Evolutionary conservation across 1,140 invertebrate genomes (phyloP).

Genomic region (Trialeurodes vaporariorum): DNA sequence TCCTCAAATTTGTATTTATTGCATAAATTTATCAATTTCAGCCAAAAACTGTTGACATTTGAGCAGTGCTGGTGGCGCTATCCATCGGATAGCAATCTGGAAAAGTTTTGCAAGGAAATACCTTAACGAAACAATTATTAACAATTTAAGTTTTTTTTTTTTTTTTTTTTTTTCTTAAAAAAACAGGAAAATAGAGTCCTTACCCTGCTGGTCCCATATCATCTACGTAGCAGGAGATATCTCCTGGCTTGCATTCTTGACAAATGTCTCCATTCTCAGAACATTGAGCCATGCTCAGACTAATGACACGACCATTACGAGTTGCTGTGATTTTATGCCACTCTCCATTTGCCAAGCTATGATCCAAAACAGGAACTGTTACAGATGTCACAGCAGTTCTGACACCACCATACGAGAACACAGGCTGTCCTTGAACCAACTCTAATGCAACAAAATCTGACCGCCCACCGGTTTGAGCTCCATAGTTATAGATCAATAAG

Average conservation of each 20-base stretch:
- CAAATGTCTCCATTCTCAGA: constrained; percentile 74
- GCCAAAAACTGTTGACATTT: no score
- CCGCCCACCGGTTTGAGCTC: constrained; percentile 66
- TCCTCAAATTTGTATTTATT: no score
- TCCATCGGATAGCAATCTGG: no score
- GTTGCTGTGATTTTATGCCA: constrained; percentile 89
- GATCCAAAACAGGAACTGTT: constrained; percentile 45
- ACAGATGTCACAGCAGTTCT: constrained; percentile 72
- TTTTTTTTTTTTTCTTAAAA: no score
- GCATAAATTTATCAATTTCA: no score
- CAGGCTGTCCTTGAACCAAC: constrained; percentile 62
- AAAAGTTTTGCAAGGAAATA: no score
- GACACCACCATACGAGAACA: constrained; percentile 81
- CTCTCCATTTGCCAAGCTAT: constrained; percentile 62
- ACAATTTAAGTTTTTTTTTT: no score
- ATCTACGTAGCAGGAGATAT: constrained; percentile 66
- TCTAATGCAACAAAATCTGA: constrained; percentile 89
- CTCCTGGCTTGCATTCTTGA: constrained; percentile 68
- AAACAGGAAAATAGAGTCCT: constrained; percentile 28
- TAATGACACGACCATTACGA: constrained; percentile 72
- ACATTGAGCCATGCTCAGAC: constrained; percentile 66
- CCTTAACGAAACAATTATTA: constrained; percentile 10
- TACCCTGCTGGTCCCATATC: constrained; percentile 74
- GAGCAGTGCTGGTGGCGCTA: no score
- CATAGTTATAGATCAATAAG: constrained; percentile 81